A percentile compares a stretch with the other conserved stretches of the same genome.
Conservation (phyloP, 2,888 invertebrate species). For the Acanthopleura granulata region DNA sequence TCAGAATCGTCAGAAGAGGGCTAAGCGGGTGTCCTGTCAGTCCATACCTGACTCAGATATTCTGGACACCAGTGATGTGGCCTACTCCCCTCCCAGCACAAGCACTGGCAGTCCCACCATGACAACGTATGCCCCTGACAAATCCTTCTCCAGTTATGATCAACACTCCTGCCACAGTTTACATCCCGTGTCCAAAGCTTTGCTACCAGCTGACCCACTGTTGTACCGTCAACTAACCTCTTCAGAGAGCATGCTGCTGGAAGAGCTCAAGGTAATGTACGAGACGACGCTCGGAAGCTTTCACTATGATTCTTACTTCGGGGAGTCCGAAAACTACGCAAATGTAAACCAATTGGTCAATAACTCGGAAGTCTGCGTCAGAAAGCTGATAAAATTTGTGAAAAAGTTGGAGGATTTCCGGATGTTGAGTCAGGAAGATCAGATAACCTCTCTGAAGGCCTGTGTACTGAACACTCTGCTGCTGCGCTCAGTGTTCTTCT, state of each 20-base stretch:
- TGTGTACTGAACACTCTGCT: slow-evolving; percentile 76
- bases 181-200: slow-evolving; percentile 29
- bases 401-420: slow-evolving; percentile 82
- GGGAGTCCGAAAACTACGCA: slow-evolving; percentile 38
- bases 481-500: slow-evolving; percentile 90
- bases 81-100: slow-evolving; percentile 22
- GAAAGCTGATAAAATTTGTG: slow-evolving; percentile 78
- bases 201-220: slow-evolving; percentile 39
- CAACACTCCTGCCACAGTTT: slow-evolving; percentile 16
- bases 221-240: slow-evolving; percentile 41
- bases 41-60: background rate
- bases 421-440: slow-evolving; percentile 94
- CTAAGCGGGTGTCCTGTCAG: slow-evolving; percentile 51
- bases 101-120: slow-evolving; percentile 20
- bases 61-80: slow-evolving; percentile 14
- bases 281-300: slow-evolving; percentile 49
- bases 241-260: slow-evolving; percentile 41
- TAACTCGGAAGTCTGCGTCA: slow-evolving; percentile 86
- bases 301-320: slow-evolving; percentile 32
- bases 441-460: slow-evolving; percentile 88
- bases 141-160: background rate
- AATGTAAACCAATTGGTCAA: slow-evolving; percentile 75
- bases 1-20: slow-evolving; percentile 78
- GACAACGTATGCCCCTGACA: slow-evolving; percentile 7
- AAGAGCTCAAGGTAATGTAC: slow-evolving; percentile 46